A percentile compares a stretch with the other conserved stretches of the same genome.
Evolutionary conservation across 2,797 vertebrate species (phyloP).

Genomic region (Pangasius sanitwongsei): DNA sequence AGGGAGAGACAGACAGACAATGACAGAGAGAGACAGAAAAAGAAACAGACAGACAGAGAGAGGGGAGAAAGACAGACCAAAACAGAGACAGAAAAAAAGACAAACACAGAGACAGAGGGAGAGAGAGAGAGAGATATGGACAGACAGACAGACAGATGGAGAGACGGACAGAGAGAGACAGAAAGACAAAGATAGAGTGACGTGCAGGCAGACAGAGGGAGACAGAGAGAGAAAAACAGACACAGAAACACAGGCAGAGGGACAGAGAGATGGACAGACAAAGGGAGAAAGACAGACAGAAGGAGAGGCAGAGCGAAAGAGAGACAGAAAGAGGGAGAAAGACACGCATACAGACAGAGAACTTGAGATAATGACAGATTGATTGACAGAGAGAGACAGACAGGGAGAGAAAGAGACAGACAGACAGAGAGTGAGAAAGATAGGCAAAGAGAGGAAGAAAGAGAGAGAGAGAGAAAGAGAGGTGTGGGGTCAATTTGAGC

Average conservation of each 20-base stretch:
- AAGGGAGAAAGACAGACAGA: no score
- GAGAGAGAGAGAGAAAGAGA: background rate
- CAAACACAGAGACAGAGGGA: background rate
- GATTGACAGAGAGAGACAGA: no score
- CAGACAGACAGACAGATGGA: background rate
- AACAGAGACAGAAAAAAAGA: background rate
- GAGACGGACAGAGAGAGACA: background rate
- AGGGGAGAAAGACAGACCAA: background rate
- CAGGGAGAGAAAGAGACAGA: background rate
- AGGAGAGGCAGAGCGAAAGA: background rate
- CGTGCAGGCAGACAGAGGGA: background rate
- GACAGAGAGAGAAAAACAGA: background rate
- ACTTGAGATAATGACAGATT: no score
- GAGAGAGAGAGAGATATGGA: background rate
- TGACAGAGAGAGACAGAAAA: no score
- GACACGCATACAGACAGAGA: background rate
- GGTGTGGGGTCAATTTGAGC: background rate
- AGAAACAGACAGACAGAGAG: no score
- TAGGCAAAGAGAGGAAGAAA: background rate
- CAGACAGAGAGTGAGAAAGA: background rate
- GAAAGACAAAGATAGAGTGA: background rate
- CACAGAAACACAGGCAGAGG: no score
- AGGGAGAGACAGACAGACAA: background rate
- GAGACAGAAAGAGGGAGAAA: background rate
- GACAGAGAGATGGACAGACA: no score